Percentiles rank a stretch among this genome's conserved stretches.
These are phyloP conservation scores for Pandemis corylana DNA, from an alignment of 2,888 invertebrate species.

Conservation along the genomic window DNA sequence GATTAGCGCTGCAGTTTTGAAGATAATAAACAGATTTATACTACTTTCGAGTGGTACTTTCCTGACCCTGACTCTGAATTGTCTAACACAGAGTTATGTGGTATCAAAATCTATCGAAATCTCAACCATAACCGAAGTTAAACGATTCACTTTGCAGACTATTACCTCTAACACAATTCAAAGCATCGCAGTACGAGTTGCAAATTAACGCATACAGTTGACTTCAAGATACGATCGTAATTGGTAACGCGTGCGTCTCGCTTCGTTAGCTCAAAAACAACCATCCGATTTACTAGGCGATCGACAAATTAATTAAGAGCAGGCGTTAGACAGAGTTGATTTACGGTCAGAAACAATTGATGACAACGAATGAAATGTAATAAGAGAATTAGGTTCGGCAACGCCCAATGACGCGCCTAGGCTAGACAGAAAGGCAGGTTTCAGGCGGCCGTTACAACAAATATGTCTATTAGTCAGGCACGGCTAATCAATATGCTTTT, in stretches of 20 bases:
- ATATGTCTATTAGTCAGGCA: conserved; percentile 62
- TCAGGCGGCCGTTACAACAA: conserved; percentile 49
- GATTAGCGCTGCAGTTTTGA: too few relatives aligned
- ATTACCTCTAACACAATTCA: not conserved
- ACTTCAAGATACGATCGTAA: conserved; percentile 25
- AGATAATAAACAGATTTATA: too few relatives aligned
- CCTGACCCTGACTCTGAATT: too few relatives aligned
- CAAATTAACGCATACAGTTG: conserved; percentile 5
- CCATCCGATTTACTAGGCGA: conserved; percentile 16
- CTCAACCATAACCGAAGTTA: too few relatives aligned
- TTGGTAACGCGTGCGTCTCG: conserved; percentile 29
- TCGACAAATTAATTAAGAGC: conserved; percentile 31
- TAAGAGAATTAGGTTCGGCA: conserved; percentile 45
- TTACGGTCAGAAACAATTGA: conserved; percentile 25
- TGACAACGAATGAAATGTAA: conserved; percentile 36
- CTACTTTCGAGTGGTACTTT: too few relatives aligned
- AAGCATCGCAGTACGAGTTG: not conserved
- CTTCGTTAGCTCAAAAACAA: conserved; percentile 25
- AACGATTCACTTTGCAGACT: too few relatives aligned
- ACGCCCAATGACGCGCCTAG: conserved; percentile 51
- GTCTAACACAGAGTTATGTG: too few relatives aligned
- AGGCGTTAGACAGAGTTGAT: conserved; percentile 19
- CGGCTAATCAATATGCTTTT: conserved; percentile 72
- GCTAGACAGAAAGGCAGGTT: conserved; percentile 51
- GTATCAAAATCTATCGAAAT: too few relatives aligned